Evolutionary conservation across 2,888 invertebrate species (phyloP).

Genomic region (Lepidochitona cinerea): DNA sequence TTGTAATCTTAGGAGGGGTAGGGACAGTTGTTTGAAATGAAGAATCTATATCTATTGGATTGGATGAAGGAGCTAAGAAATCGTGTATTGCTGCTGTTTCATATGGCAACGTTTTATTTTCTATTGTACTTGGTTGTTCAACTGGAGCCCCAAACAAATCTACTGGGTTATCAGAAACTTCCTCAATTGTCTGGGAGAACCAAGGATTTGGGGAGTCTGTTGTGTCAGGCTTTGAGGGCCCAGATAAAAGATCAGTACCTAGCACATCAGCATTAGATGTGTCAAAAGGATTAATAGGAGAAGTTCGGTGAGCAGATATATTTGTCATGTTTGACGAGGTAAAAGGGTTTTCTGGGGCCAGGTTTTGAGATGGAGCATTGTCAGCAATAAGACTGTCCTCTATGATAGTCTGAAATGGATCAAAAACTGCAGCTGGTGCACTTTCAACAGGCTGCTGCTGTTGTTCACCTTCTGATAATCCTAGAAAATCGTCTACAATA

Average conservation of each 20-base stretch:
- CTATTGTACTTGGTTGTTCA: neutral
- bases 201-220: neutral
- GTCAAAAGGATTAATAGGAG: neutral
- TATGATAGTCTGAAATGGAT: conserved; percentile 47
- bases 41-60: neutral
- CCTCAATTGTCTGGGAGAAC: conserved; percentile 2
- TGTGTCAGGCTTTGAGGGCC: neutral
- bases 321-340: no score
- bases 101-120: neutral
- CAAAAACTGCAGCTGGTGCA: conserved; percentile 30
- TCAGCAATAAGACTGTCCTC: conserved; percentile 15
- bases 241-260: neutral
- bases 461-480: conserved; percentile 24
- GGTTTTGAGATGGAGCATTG: neutral
- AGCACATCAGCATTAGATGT: neutral
- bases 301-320: neutral
- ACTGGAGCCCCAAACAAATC: neutral
- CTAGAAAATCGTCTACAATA: conserved; percentile 51
- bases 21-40: neutral
- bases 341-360: neutral
- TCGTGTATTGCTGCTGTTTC: neutral
- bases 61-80: neutral
- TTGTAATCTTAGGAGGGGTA: neutral
- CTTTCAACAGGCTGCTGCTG: neutral
- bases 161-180: neutral